phyloP scores from a whole-genome alignment of 2,113 vertebrate species.

The Eurystomus gularis region DNA sequence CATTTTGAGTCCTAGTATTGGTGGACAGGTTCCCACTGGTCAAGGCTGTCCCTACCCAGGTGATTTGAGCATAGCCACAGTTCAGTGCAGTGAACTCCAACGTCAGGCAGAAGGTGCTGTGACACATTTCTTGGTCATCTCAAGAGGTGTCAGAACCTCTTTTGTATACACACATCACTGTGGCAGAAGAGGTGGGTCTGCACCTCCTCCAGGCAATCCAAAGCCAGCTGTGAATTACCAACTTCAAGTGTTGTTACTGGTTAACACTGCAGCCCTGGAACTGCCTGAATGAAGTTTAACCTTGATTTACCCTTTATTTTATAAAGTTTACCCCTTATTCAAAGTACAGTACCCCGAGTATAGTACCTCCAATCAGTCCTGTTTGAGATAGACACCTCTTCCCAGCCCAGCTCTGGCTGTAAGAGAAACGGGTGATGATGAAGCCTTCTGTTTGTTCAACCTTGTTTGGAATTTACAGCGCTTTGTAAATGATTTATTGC shows the following conservation, averaged over 20 bases:
- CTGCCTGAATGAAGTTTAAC: not conserved
- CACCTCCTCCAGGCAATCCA: not conserved
- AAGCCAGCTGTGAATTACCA: not conserved
- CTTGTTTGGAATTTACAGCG: constrained; percentile 7
- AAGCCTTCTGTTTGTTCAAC: constrained; percentile 27
- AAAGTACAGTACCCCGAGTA: not conserved
- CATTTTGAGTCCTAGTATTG: not conserved
- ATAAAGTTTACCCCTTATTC: not conserved
- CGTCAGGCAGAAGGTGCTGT: not conserved
- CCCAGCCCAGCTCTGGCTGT: not conserved
- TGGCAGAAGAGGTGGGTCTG: not conserved
- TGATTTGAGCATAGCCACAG: not conserved
- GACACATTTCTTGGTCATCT: not conserved
- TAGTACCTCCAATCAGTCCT: not conserved
- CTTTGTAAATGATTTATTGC: constrained; percentile 36
- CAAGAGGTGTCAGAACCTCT: not conserved
- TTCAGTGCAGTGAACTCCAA: not conserved
- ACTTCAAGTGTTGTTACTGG: not conserved
- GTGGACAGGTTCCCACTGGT: not conserved
- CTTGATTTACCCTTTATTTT: constrained; percentile 24
- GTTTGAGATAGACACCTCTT: not conserved
- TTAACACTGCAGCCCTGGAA: not conserved
- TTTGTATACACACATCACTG: not conserved
- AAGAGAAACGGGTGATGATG: constrained; percentile 25
- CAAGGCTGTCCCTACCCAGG: not conserved